Conservation (phyloP, 35 echinoderm and acorn worm species). For the Antedon bifida region DNA sequence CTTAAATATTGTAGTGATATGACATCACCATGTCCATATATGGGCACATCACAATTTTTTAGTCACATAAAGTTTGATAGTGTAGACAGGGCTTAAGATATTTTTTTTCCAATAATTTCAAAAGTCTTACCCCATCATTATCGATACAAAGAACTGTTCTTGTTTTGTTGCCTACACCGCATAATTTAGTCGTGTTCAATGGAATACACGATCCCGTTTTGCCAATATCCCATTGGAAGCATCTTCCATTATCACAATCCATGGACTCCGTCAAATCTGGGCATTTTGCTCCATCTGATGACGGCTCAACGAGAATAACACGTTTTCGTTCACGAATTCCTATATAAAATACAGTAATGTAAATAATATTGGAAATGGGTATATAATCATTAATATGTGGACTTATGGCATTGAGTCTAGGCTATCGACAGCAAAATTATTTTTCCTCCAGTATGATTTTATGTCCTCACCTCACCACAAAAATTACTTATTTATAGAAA, state of each 20-base stretch:
- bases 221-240: conserved; percentile 52
- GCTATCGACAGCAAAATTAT: not conserved
- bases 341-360: not conserved
- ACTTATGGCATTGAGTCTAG: not conserved
- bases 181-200: conserved; percentile 18
- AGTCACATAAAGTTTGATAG: too few relatives aligned
- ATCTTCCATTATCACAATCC: conserved; percentile 38
- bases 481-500: too few relatives aligned
- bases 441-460: not conserved
- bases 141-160: conserved; percentile 49
- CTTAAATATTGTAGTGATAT: too few relatives aligned
- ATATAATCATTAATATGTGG: not conserved
- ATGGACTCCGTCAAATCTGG: conserved; percentile 51
- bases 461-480: too few relatives aligned
- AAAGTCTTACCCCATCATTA: conserved; percentile 54
- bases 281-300: conserved; percentile 37
- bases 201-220: conserved; percentile 23
- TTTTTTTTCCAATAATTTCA: too few relatives aligned
- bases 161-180: conserved; percentile 51
- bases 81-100: too few relatives aligned
- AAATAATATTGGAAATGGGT: not conserved
- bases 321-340: conserved; percentile 48
- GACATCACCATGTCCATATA: too few relatives aligned
- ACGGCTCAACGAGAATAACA: conserved; percentile 23
- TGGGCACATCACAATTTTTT: too few relatives aligned